Evolutionary conservation across 2,797 vertebrate genomes (phyloP).

Genomic region (Tragopan temminckii): DNA sequence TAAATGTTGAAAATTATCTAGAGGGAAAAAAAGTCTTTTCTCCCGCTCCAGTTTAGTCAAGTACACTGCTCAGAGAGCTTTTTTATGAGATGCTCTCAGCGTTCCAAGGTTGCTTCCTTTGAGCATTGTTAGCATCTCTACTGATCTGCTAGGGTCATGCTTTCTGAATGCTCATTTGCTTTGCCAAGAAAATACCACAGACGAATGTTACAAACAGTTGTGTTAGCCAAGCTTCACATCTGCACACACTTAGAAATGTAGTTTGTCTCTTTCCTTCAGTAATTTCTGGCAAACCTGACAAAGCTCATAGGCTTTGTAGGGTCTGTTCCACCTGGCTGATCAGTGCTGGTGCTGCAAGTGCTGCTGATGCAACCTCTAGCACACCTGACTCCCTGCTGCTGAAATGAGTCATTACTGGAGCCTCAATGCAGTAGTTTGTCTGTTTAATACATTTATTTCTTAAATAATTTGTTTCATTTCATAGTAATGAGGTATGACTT

Average conservation of each 20-base stretch:
- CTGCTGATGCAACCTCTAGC: neutral
- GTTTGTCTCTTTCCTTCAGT: slow-evolving; percentile 72
- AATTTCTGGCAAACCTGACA: slow-evolving; percentile 54
- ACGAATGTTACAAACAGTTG: slow-evolving; percentile 68
- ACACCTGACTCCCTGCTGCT: neutral
- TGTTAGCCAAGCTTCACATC: slow-evolving; percentile 82
- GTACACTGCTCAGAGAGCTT: slow-evolving; percentile 40
- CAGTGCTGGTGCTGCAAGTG: neutral
- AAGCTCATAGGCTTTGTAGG: neutral
- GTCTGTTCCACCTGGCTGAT: slow-evolving; percentile 24
- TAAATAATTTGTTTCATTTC: neutral
- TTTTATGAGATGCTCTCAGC: slow-evolving; percentile 66
- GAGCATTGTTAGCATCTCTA: slow-evolving; percentile 60
- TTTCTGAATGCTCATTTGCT: slow-evolving; percentile 55
- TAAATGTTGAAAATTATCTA: slow-evolving; percentile 23
- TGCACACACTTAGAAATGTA: slow-evolving; percentile 81
- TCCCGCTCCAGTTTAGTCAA: slow-evolving; percentile 25
- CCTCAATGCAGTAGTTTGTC: neutral
- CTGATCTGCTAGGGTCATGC: slow-evolving; percentile 66
- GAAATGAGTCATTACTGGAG: neutral
- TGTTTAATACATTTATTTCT: neutral
- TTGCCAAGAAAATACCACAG: slow-evolving; percentile 79
- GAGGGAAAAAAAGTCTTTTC: neutral
- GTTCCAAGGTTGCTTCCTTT: slow-evolving; percentile 70
- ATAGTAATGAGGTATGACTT: neutral